Evolutionary conservation across 2,113 vertebrate species (phyloP).

Genomic region (Ophiodon elongatus): DNA sequence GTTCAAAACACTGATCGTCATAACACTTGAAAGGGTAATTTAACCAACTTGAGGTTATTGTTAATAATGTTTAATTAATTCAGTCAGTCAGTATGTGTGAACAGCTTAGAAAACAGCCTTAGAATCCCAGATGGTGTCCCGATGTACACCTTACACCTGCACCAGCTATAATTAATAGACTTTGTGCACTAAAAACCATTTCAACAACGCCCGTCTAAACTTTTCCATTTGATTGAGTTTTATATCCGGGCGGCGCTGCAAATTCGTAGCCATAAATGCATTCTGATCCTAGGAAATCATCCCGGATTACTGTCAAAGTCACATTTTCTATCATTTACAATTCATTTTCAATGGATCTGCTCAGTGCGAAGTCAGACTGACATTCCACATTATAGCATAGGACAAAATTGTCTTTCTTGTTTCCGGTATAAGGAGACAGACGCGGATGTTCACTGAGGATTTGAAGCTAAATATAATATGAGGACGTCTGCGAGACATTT

Average conservation of each 20-base stretch:
- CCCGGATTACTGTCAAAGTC: constrained; percentile 74
- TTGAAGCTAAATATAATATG: constrained; percentile 62
- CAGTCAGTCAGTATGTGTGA: neutral
- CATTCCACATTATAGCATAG: constrained; percentile 56
- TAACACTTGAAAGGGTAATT: too few species aligned
- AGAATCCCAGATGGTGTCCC: constrained; percentile 8
- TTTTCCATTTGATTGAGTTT: constrained; percentile 67
- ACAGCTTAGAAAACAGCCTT: neutral
- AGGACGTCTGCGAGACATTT: constrained; percentile 34
- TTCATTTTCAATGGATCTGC: constrained; percentile 57
- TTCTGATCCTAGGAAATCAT: constrained; percentile 72
- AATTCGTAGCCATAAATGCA: constrained; percentile 55
- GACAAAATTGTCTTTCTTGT: constrained; percentile 60
- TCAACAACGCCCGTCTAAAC: constrained; percentile 63
- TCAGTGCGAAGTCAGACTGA: constrained; percentile 56
- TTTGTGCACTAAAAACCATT: constrained; percentile 42
- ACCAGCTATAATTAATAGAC: constrained; percentile 34
- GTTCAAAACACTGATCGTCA: neutral
- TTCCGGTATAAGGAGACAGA: constrained; percentile 36
- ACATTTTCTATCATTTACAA: constrained; percentile 65
- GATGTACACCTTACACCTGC: constrained; percentile 28
- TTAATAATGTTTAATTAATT: neutral
- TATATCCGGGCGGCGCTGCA: constrained; percentile 27
- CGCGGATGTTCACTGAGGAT: constrained; percentile 49
- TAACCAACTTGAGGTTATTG: neutral